A percentile compares a stretch with the other conserved stretches of the same genome.
phyloP scores from a whole-genome alignment of 2,888 invertebrate genomes.

The Dynastes tityus region DNA sequence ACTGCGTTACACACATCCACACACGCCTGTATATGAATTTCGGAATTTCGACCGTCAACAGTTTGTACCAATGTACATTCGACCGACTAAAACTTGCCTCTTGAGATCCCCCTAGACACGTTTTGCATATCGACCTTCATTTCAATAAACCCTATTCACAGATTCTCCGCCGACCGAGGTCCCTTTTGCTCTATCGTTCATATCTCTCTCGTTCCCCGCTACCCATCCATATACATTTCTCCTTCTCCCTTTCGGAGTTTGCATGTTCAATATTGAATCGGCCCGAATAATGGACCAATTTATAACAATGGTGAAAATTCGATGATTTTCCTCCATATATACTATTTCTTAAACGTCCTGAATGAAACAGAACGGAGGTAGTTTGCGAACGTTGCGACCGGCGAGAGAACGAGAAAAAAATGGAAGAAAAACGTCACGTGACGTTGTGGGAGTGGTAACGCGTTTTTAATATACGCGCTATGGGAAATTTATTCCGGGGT shows the following conservation, averaged over 20 bases:
- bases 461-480: conserved; percentile 40
- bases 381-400: not conserved
- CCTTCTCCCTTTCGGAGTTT: conserved; percentile 20
- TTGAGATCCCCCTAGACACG: conserved; percentile 16
- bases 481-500: conserved; percentile 40
- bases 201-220: not conserved
- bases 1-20: not conserved
- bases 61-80: conserved; percentile 25
- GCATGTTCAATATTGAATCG: conserved; percentile 20
- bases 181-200: not conserved
- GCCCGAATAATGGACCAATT: conserved; percentile 29
- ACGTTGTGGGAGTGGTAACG: conserved; percentile 26
- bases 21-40: conserved; percentile 7
- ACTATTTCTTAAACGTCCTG: conserved; percentile 19
- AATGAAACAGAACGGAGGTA: not conserved
- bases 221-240: not conserved
- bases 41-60: not conserved
- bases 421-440: conserved; percentile 19
- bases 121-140: conserved; percentile 36
- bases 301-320: conserved; percentile 34
- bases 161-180: conserved; percentile 24
- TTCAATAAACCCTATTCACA: conserved; percentile 44
- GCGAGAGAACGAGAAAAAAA: conserved; percentile 4
- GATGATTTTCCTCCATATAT: conserved; percentile 35
- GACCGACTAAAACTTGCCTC: conserved; percentile 8